Percentiles rank a stretch among this genome's conserved stretches.
Evolutionary conservation across 1,140 invertebrate genomes (phyloP).

Genomic region (Drosophila virilis): DNA sequence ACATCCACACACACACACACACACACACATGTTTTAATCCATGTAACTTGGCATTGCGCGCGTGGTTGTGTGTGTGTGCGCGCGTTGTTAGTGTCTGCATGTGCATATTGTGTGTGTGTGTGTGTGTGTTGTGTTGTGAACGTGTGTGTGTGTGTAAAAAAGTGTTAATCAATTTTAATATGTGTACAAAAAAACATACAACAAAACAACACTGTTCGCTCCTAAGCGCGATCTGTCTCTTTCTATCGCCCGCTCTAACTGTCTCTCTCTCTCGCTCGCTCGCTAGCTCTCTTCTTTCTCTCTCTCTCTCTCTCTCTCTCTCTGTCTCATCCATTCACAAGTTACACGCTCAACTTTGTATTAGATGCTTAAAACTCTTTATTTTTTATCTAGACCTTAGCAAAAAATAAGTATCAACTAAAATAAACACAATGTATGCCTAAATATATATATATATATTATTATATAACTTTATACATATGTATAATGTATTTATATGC

Average conservation of each 20-base stretch:
- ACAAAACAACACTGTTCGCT: conserved; percentile 51
- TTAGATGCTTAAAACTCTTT: conserved; percentile 13
- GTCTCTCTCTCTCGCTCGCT: conserved; percentile 10
- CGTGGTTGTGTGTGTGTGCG: conserved; percentile 22
- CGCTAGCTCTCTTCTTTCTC: background rate
- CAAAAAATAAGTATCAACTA: conserved; percentile 28
- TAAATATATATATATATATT: conserved; percentile 23
- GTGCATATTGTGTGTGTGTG: too few species aligned
- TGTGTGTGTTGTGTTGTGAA: background rate
- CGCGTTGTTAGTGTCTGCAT: background rate
- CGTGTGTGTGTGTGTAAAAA: background rate
- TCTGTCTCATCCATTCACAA: conserved; percentile 32
- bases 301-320: conserved; percentile 4
- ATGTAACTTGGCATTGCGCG: background rate
- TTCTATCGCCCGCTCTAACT: background rate
- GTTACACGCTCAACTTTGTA: conserved; percentile 20
- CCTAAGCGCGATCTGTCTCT: conserved; percentile 22
- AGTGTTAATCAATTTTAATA: conserved; percentile 1
- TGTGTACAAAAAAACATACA: conserved; percentile 1
- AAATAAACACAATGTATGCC: conserved; percentile 41
- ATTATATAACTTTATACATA: conserved; percentile 8
- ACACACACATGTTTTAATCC: background rate
- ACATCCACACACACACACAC: conserved; percentile 5
- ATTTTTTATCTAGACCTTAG: conserved; percentile 36
- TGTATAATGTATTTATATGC: conserved; percentile 1